Evolutionary conservation across 2,797 vertebrate species (phyloP).

Genomic region (Streptopelia turtur): DNA sequence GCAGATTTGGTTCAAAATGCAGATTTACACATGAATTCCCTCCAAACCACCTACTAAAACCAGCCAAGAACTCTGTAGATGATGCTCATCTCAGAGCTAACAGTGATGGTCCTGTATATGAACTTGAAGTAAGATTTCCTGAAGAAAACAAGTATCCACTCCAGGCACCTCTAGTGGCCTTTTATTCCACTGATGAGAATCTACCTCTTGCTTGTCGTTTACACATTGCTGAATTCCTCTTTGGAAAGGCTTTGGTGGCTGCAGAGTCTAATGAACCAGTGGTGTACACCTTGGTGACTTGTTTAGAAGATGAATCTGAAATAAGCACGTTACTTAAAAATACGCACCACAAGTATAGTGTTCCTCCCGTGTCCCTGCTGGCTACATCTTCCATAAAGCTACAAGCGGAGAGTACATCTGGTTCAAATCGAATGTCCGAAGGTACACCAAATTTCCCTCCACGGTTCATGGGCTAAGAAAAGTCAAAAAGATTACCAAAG

Average conservation of each 20-base stretch:
- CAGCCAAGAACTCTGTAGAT: constrained; percentile 57
- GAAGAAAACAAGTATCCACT: constrained; percentile 90
- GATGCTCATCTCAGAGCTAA: constrained; percentile 84
- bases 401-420: constrained; percentile 5
- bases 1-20: constrained; percentile 90
- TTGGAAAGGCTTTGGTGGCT: constrained; percentile 85
- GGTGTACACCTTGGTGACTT: constrained; percentile 88
- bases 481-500: not conserved
- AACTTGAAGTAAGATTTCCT: constrained; percentile 93
- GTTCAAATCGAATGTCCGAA: constrained; percentile 46
- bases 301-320: constrained; percentile 88
- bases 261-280: constrained; percentile 87
- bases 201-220: constrained; percentile 87
- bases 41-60: constrained; percentile 63
- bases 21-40: constrained; percentile 88
- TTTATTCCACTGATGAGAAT: constrained; percentile 90
- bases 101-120: constrained; percentile 82
- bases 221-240: constrained; percentile 89
- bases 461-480: not conserved
- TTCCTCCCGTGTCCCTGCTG: constrained; percentile 76
- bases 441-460: constrained; percentile 63
- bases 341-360: constrained; percentile 89
- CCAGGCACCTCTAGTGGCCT: constrained; percentile 91
- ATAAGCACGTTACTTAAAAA: constrained; percentile 83
- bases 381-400: constrained; percentile 64